phyloP scores from a whole-genome alignment of 2,113 vertebrate genomes.

The Heptranchias perlo region DNA sequence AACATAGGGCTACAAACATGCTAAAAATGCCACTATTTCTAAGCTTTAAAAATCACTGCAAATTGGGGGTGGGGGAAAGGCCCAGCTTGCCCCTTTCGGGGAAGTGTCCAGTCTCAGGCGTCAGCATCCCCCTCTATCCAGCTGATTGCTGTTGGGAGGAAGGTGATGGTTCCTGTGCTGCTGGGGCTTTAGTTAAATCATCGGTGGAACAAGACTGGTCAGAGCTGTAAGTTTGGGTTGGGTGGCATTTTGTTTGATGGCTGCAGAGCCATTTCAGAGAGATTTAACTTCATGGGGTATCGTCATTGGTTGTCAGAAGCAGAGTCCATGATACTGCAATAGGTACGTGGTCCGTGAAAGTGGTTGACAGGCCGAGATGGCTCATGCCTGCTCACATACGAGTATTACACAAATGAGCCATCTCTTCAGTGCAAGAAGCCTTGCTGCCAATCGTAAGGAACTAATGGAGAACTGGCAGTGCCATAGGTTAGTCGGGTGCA shows the following conservation, averaged over 20 bases:
- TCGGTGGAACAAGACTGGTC: not conserved
- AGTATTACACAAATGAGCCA: not conserved
- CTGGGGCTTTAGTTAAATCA: not conserved
- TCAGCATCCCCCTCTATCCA: not conserved
- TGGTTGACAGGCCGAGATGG: not conserved
- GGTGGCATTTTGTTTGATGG: not conserved
- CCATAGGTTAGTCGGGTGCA: not conserved
- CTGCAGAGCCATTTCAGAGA: not conserved
- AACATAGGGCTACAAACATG: not conserved
- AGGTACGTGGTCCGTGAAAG: not conserved
- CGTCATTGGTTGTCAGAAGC: not conserved
- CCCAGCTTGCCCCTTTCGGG: not conserved
- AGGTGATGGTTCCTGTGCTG: not conserved
- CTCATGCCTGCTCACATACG: not conserved
- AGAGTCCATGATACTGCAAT: not conserved
- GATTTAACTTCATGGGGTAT: not conserved
- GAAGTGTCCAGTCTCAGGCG: not conserved
- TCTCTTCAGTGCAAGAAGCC: not conserved
- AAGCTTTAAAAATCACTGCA: not conserved
- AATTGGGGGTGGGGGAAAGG: not conserved
- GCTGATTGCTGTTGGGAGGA: not conserved
- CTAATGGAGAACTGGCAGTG: not conserved
- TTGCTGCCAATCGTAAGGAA: not conserved
- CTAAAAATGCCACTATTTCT: not conserved
- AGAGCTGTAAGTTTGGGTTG: not conserved